These are phyloP conservation scores for Melanotaenia duboulayi DNA, from an alignment of 2,113 vertebrate genomes.

Conservation along the genomic window DNA sequence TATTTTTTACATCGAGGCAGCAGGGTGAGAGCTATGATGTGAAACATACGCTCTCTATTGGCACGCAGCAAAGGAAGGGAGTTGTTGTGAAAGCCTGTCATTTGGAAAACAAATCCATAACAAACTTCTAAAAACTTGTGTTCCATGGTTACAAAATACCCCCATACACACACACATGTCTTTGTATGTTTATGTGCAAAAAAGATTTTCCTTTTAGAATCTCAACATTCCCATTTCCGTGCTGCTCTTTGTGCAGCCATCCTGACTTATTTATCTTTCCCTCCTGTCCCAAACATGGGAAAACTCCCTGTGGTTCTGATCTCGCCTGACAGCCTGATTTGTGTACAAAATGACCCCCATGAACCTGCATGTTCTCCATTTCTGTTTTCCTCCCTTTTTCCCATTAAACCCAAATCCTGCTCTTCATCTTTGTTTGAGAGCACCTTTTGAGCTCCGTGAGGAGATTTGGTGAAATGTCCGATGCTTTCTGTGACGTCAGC, in stretches of 20 bases:
- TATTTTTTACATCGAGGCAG: constrained; percentile 31
- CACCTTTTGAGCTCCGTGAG: not conserved
- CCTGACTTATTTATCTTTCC: constrained; percentile 70
- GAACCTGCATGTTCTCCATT: constrained; percentile 38
- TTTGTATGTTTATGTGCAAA: constrained; percentile 9
- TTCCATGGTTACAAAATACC: constrained; percentile 66
- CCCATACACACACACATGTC: constrained; percentile 14
- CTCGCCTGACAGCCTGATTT: constrained; percentile 43
- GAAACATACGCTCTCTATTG: constrained; percentile 61
- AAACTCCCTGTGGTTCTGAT: constrained; percentile 54
- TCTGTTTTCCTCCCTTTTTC: constrained; percentile 26
- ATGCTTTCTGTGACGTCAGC: constrained; percentile 63
- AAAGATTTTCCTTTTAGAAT: constrained; percentile 59
- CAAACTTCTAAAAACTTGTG: constrained; percentile 69
- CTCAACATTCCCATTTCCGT: constrained; percentile 65
- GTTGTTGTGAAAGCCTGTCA: constrained; percentile 72
- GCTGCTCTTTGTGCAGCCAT: constrained; percentile 54
- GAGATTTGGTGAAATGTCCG: constrained; percentile 40
- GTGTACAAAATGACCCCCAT: constrained; percentile 44
- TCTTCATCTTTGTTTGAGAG: constrained; percentile 46
- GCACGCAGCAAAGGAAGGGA: constrained; percentile 57
- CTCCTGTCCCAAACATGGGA: constrained; percentile 65
- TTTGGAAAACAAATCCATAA: constrained; percentile 74
- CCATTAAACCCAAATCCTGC: constrained; percentile 47
- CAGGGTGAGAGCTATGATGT: constrained; percentile 55